Evolutionary conservation across 2,888 invertebrate species (phyloP), one percentile per base, ranked within the genome.

Genomic region (Spodoptera littoralis): DNA sequence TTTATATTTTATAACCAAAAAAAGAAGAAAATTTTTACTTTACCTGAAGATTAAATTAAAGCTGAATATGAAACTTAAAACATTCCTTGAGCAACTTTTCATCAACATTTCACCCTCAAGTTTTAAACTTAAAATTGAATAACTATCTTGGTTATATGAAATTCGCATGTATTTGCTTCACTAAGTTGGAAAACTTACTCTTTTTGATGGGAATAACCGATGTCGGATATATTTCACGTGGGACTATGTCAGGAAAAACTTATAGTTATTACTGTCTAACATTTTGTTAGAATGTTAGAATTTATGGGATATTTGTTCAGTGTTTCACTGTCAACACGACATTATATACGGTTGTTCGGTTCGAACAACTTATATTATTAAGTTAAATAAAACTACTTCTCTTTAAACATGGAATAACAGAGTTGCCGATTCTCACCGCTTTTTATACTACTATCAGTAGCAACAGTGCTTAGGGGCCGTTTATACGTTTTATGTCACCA

Each of bases 41-140:
- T 36, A 42, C 44, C 44, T 53, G 12, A 49, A 70, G 36, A 49
- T 56, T 36, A 70, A 45, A 63, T 71, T 70, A 53, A 52, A 62
- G 55, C 52, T 69, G 46, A n/a, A 18, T 12, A 18, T 22, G 27
- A 18, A 54, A 54, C 46, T 71, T 49, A 11, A 63, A 30, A 52
- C 18, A 49, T 43, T 56, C 27, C 30, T 48, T 44, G 18, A 30
- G 22, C 12, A 50, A 45, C 44, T 64, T 57, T 41, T 36, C 12
- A 54, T 58, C 36, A 64, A 71, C 50, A 30, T 54, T 54, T 51
- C 27, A 48, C 44, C 47, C 36, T 30, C 54, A 24, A 30, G 13
- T 54, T 18, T 9, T 50, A 72, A 69, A 69, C 44, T 65, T 65
- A 18, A 44, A 55, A 65, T 58, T 54, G 24, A 46, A 47, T 54